Conservation (phyloP, 2,797 vertebrate genomes). For the Champsocephalus esox region DNA sequence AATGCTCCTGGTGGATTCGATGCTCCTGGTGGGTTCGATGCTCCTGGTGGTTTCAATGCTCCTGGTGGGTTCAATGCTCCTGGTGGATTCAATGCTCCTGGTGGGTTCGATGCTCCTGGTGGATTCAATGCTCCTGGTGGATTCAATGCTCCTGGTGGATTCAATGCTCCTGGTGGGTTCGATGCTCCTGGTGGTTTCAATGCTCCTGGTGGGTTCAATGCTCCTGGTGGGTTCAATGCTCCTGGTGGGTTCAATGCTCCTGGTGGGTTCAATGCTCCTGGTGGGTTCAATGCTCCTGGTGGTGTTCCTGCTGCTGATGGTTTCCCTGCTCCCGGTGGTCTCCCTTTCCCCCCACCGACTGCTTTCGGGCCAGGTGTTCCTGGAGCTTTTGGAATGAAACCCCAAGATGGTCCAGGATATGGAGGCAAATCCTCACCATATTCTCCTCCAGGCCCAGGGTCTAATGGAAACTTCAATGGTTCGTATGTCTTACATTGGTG, state of each 20-base stretch:
- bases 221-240: constrained; percentile 9
- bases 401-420: constrained; percentile 41
- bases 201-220: constrained; percentile 14
- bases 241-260: constrained; percentile 6
- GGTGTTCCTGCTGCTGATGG: constrained; percentile 26
- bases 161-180: constrained; percentile 15
- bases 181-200: background rate
- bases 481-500: background rate
- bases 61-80: constrained; percentile 12
- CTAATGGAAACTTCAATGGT: constrained; percentile 25
- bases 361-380: constrained; percentile 41
- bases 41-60: constrained; percentile 16
- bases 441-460: constrained; percentile 40
- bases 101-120: constrained; percentile 8
- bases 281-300: constrained; percentile 15
- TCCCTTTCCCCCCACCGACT: constrained; percentile 58
- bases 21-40: constrained; percentile 6
- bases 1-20: constrained; percentile 21
- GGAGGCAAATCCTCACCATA: constrained; percentile 49
- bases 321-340: constrained; percentile 25
- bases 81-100: constrained; percentile 18
- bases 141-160: constrained; percentile 12
- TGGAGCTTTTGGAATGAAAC: constrained; percentile 45
- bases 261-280: constrained; percentile 17
- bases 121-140: constrained; percentile 1